These are phyloP conservation scores for Geotria australis DNA, from an alignment of 2,797 vertebrate genomes.

Conservation along the genomic window DNA sequence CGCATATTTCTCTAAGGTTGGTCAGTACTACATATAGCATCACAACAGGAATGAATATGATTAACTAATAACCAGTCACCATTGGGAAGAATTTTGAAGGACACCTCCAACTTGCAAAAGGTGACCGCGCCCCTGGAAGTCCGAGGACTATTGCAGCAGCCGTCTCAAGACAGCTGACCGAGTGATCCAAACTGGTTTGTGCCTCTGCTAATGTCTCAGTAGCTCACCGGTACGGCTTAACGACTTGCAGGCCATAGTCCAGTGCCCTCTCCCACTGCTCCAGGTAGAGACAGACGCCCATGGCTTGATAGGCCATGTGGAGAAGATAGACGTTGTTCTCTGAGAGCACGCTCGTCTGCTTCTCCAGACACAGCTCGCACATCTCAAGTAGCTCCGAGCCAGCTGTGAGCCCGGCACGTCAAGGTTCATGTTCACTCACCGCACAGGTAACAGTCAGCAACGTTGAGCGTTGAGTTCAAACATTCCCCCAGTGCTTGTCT, in stretches of 20 bases:
- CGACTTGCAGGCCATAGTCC: conserved; percentile 49
- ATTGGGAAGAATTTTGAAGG: too few species aligned
- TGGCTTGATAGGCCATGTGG: conserved; percentile 95
- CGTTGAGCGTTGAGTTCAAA: background rate
- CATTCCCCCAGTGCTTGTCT: too few species aligned
- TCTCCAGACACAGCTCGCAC: conserved; percentile 60
- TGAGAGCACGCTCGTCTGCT: conserved; percentile 51
- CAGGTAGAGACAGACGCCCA: conserved; percentile 65
- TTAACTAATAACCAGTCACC: too few species aligned
- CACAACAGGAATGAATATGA: too few species aligned
- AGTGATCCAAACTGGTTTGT: background rate
- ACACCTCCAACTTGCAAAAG: too few species aligned
- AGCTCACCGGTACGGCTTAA: conserved; percentile 48
- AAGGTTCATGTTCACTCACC: background rate
- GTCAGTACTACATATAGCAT: too few species aligned
- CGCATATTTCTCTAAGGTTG: too few species aligned
- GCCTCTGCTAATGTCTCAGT: background rate
- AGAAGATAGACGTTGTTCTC: conserved; percentile 69
- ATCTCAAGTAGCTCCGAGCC: conserved; percentile 65
- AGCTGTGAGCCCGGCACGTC: conserved; percentile 10
- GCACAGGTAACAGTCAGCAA: background rate
- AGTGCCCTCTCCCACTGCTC: conserved; percentile 73
- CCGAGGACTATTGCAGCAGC: too few species aligned
- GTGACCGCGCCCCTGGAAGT: too few species aligned
- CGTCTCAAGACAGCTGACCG: too few species aligned